Conservation (phyloP, 2,888 invertebrate genomes). For the Patella caerulea region DNA sequence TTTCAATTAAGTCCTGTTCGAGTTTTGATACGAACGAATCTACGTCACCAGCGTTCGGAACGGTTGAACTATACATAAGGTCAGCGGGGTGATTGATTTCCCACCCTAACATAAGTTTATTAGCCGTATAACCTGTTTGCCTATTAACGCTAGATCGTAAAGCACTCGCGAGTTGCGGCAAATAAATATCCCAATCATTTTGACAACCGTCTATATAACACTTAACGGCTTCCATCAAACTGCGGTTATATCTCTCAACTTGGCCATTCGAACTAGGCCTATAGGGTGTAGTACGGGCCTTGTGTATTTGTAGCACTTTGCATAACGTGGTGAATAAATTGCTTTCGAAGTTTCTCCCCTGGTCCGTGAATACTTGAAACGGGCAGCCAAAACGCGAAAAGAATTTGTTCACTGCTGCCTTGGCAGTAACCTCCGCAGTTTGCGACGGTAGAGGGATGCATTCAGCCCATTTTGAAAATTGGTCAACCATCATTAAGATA, state of each 20-base stretch:
- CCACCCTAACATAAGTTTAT: constrained; percentile 33
- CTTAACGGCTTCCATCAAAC: neutral
- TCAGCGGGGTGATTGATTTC: constrained; percentile 12
- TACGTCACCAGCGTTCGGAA: too few relatives aligned
- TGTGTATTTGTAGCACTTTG: neutral
- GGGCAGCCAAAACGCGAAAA: too few relatives aligned
- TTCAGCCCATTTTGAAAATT: too few relatives aligned
- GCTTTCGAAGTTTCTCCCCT: too few relatives aligned
- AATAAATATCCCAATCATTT: constrained; percentile 27
- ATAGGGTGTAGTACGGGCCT: neutral
- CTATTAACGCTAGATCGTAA: constrained; percentile 27
- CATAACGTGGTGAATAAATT: neutral
- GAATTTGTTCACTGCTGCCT: too few relatives aligned
- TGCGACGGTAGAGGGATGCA: too few relatives aligned
- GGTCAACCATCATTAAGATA: neutral
- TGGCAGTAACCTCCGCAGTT: too few relatives aligned
- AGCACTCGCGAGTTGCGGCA: constrained; percentile 28
- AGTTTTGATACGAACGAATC: neutral
- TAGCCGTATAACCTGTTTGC: constrained; percentile 31
- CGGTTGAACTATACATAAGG: too few relatives aligned
- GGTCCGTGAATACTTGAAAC: too few relatives aligned
- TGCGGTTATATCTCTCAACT: constrained; percentile 17
- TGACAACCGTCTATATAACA: constrained; percentile 1
- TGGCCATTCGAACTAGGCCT: neutral
- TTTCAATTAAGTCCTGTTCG: too few relatives aligned